Percentiles rank a stretch among this genome's conserved stretches.
phyloP scores from a whole-genome alignment of 2,113 vertebrate genomes.

The Prunella fulvescens region DNA sequence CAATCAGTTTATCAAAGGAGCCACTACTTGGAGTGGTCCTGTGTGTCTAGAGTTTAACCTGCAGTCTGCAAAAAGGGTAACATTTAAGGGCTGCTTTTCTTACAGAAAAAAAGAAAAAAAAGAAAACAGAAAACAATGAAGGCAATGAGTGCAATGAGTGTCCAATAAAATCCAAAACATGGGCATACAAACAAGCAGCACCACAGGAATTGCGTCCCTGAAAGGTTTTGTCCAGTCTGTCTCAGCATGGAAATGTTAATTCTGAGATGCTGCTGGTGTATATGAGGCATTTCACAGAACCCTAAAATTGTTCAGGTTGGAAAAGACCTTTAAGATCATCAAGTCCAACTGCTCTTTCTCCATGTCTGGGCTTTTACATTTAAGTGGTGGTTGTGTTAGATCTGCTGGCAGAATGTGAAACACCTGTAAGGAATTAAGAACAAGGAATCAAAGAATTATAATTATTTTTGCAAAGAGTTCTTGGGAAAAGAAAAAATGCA shows the following conservation, averaged over 20 bases:
- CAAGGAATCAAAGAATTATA: background rate
- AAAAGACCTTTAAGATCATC: background rate
- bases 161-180: background rate
- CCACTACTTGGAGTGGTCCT: background rate
- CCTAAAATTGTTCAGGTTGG: background rate
- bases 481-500: background rate
- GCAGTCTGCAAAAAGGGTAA: background rate
- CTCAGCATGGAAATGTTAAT: background rate
- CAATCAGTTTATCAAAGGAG: background rate
- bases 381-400: background rate
- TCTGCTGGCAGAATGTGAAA: background rate
- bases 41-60: background rate
- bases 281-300: background rate
- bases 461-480: background rate
- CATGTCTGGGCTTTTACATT: background rate
- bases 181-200: background rate
- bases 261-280: background rate
- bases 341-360: background rate
- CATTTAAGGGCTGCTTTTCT: background rate
- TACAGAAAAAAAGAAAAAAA: background rate
- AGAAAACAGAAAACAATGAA: accelerated
- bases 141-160: no score
- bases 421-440: background rate
- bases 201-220: background rate
- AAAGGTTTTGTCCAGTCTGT: background rate